Conservation (phyloP, 2,113 vertebrate species). For the Campylomormyrus numenius region DNA sequence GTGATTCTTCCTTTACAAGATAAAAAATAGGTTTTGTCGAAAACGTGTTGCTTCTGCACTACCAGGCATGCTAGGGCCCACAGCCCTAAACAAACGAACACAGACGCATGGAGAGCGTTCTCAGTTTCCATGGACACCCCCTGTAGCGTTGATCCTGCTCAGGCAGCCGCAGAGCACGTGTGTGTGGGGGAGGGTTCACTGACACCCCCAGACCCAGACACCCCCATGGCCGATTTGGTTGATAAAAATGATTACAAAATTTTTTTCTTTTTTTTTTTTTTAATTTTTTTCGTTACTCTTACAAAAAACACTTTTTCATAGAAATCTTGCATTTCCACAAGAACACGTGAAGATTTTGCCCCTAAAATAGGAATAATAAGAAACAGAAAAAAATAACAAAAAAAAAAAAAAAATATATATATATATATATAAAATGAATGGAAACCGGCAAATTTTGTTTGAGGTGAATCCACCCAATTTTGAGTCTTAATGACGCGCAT, state of each 20-base stretch:
- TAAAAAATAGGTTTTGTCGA: constrained; percentile 95
- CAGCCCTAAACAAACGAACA: constrained; percentile 59
- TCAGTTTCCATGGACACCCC: constrained; percentile 21
- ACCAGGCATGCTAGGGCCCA: constrained; percentile 74
- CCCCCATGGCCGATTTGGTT: constrained; percentile 69
- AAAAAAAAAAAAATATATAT: not conserved
- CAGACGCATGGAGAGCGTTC: constrained; percentile 25
- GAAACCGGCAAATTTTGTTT: constrained; percentile 30
- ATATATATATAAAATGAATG: constrained; percentile 14
- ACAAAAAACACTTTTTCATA: constrained; percentile 95
- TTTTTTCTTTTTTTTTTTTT: constrained; percentile 41
- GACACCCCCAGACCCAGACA: constrained; percentile 25
- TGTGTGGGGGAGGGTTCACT: not conserved
- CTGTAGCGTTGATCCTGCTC: constrained; percentile 11
- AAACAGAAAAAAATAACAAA: not conserved
- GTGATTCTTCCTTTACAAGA: constrained; percentile 87
- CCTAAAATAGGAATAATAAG: constrained; percentile 44
- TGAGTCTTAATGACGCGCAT: constrained; percentile 61
- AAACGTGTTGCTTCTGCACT: constrained; percentile 75
- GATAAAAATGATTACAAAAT: constrained; percentile 99
- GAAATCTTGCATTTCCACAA: constrained; percentile 98
- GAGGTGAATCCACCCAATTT: constrained; percentile 33
- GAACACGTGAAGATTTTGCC: constrained; percentile 84
- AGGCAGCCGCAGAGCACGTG: constrained; percentile 24
- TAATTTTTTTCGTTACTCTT: constrained; percentile 39